Percentiles rank a stretch among this genome's conserved stretches.
Conservation (phyloP, 2,797 vertebrate species). For the Manis pentadactyla region DNA sequence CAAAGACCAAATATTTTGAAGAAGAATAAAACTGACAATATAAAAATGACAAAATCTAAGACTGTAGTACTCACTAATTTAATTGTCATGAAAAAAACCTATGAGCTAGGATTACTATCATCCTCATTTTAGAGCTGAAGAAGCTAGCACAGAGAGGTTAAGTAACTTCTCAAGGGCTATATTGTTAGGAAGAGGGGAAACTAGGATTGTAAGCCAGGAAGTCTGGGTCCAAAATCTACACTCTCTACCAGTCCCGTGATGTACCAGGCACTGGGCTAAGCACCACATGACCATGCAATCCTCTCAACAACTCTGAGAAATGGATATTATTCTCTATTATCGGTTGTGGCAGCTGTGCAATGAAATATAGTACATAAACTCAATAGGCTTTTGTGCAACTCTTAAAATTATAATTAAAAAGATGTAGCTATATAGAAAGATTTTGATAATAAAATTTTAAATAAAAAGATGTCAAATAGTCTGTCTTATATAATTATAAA, state of each 20-base stretch:
- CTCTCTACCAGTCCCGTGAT: neutral
- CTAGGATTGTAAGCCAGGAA: neutral
- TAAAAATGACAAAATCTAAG: neutral
- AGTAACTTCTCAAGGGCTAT: neutral
- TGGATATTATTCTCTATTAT: neutral
- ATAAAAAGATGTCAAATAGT: conserved; percentile 34
- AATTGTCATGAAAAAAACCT: neutral
- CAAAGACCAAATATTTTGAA: conserved; percentile 17
- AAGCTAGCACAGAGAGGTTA: neutral
- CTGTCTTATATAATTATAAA: conserved; percentile 32
- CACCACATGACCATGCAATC: neutral
- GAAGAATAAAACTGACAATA: conserved; percentile 14
- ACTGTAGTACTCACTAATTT: neutral
- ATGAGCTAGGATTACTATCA: neutral
- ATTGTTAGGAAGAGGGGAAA: neutral
- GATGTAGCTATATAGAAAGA: conserved; percentile 33
- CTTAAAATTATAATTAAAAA: conserved; percentile 59
- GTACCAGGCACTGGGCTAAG: neutral
- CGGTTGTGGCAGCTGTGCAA: neutral
- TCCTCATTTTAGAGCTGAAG: neutral
- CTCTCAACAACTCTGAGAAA: conserved; percentile 4
- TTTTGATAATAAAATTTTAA: conserved; percentile 56
- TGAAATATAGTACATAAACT: conserved; percentile 51
- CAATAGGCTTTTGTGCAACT: conserved; percentile 43
- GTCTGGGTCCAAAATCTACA: neutral